These are phyloP conservation scores for Toxotes jaculatrix DNA, from an alignment of 2,113 vertebrate genomes.

Conservation along the genomic window DNA sequence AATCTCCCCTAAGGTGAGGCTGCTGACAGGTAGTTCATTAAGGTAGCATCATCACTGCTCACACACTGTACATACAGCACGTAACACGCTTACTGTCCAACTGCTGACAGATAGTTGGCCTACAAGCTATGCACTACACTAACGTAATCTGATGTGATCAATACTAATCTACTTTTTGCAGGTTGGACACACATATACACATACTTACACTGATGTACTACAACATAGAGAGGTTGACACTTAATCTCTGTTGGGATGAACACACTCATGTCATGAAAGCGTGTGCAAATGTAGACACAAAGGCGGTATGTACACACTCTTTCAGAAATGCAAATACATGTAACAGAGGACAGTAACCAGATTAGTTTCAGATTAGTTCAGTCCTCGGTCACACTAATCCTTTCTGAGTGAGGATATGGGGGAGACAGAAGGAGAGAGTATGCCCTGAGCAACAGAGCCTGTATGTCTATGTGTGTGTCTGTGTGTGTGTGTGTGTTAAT, in stretches of 20 bases:
- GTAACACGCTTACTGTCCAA: not conserved
- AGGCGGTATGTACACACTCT: not conserved
- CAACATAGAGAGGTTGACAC: not conserved
- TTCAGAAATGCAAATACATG: constrained; percentile 15
- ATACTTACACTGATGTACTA: not conserved
- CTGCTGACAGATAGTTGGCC: constrained; percentile 52
- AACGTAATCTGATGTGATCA: constrained; percentile 41
- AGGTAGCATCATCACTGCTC: not conserved
- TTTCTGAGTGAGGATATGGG: constrained; percentile 8
- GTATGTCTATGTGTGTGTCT: too few species aligned
- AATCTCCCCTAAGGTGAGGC: not conserved
- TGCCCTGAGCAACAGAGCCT: not conserved
- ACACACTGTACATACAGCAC: too few species aligned
- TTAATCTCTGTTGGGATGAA: not conserved
- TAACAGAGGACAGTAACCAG: constrained; percentile 27
- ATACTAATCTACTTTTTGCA: constrained; percentile 40
- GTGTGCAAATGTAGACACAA: constrained; percentile 1
- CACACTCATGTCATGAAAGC: not conserved
- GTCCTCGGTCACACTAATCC: constrained; percentile 42
- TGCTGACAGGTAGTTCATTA: constrained; percentile 24
- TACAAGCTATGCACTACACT: constrained; percentile 3
- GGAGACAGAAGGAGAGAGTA: constrained; percentile 12
- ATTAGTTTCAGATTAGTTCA: constrained; percentile 57
- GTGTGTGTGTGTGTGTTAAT: constrained; percentile 21
- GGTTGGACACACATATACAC: constrained; percentile 17